Base-by-base conservation (phyloP, 2,888 invertebrate genomes). In the Drosophila leonis region DNA sequence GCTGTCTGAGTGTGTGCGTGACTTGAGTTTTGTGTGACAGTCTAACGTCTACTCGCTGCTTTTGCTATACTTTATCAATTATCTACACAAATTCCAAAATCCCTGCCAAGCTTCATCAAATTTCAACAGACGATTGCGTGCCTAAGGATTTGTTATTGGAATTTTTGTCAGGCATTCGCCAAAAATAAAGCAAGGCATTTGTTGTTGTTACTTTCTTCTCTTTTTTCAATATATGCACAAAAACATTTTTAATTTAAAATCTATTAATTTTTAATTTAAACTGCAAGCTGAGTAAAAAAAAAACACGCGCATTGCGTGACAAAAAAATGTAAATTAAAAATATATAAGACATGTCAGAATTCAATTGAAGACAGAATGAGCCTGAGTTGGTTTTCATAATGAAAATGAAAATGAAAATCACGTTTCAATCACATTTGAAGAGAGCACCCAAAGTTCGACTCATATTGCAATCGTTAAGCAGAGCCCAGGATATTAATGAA, bases 41-140 rank as follows among this genome's bases (percentile, higher is more conserved):
- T 48, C 37, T 61, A 33, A 15, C 15, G 56, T 18, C 35, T 18
- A 27, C 29, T 33, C 35, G 4, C 24, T 24, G 24, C 18, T 27
- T 55, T 18, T 77, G 48, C 54, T 65, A 49, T 69, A 55, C 72
- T 82, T 83, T 82, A 83, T 82, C 83, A 86, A 83, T 86, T 86
- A 86, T 83, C 65, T 68, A 54, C 44, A 48, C 57, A 74, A 73
- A 75, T 72, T 73, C 72, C 63, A 49, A 74, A 57, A 74, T 66
- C 68, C 62, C 48, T 12, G 44, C 62, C 18, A 67, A 68, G 71
- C 67, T 72, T 72, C 65, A 65, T 68, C 54, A 68, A 68, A 62
- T 71, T 68, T 51, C 46, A 37, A 54, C 56, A 65, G 65, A 62
- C 67, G 71, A 72, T 65, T 66, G 49, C 39, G 29, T 46, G 56